Evolutionary conservation across 2,888 invertebrate genomes (phyloP).

Genomic region (Calameuta idolon): DNA sequence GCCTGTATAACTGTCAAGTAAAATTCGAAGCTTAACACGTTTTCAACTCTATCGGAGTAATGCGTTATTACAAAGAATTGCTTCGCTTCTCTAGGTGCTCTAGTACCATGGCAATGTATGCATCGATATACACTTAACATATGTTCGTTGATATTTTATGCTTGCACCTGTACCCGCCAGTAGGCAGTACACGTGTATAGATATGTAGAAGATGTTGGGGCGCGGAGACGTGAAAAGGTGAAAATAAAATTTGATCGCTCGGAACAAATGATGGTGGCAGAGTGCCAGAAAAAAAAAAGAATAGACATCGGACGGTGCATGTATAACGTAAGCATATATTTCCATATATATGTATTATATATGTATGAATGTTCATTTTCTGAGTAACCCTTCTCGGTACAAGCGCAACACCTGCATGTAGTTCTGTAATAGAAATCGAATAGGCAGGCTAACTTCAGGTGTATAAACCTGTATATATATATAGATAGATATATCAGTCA

Average conservation of each 20-base stretch:
- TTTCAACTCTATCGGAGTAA: not conserved
- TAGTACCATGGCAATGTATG: not conserved
- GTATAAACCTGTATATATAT: too few relatives aligned
- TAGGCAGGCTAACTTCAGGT: not conserved
- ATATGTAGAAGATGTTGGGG: not conserved
- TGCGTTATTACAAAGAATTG: not conserved
- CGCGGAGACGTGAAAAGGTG: slow-evolving; percentile 25
- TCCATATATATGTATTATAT: slow-evolving; percentile 40
- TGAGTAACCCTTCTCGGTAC: not conserved
- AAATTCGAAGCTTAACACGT: not conserved
- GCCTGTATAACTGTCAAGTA: not conserved
- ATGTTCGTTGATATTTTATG: not conserved
- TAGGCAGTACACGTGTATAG: not conserved
- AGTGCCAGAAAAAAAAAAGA: slow-evolving; percentile 49
- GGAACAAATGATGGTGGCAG: slow-evolving; percentile 56
- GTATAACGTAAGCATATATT: slow-evolving; percentile 43
- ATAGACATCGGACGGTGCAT: slow-evolving; percentile 43
- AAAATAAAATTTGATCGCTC: slow-evolving; percentile 55
- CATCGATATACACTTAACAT: not conserved
- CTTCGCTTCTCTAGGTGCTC: not conserved
- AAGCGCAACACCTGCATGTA: not conserved
- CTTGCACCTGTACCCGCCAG: not conserved
- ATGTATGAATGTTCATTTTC: slow-evolving; percentile 48
- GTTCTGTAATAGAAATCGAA: not conserved
- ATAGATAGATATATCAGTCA: too few relatives aligned